These are phyloP conservation scores for Pseudocheirus occidentalis DNA, from an alignment of 2,797 vertebrate species.

Conservation along the genomic window DNA sequence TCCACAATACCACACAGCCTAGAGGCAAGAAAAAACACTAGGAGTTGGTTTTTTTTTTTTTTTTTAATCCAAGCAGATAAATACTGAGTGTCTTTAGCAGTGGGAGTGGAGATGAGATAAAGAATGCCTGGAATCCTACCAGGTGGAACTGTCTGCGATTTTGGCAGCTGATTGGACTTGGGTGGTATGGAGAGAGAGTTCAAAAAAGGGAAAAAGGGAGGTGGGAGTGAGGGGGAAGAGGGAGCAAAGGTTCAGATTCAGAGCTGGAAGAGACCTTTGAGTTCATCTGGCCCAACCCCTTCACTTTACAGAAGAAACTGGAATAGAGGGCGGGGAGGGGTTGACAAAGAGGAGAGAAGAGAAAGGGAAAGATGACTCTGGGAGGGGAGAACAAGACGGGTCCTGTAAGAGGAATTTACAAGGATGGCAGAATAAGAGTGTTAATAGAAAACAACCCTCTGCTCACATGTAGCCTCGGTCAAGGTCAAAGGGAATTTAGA, in stretches of 20 bases:
- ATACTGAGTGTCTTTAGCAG: not conserved
- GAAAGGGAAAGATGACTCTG: not conserved
- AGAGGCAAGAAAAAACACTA: not conserved
- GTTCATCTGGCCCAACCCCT: not conserved
- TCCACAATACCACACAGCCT: not conserved
- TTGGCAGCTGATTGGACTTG: not conserved
- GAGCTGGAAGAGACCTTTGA: not conserved
- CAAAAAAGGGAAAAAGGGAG: not conserved
- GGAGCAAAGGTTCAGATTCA: not conserved
- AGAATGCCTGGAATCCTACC: not conserved
- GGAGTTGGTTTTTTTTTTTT: not conserved
- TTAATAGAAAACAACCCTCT: not conserved
- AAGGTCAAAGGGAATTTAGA: not conserved
- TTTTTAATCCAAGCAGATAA: not conserved
- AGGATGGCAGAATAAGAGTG: not conserved
- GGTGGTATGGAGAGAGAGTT: not conserved
- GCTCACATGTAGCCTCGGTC: not conserved
- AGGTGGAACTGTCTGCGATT: not conserved
- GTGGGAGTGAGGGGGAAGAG: not conserved
- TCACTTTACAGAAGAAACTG: not conserved
- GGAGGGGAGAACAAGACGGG: not conserved
- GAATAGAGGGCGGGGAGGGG: not conserved
- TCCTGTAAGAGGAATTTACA: not conserved
- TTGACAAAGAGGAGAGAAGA: not conserved
- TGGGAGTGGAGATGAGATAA: not conserved